Evolutionary conservation across 2,888 invertebrate genomes (phyloP), one percentile per base, ranked within the genome.

Genomic region (Conchocele bisecta): DNA sequence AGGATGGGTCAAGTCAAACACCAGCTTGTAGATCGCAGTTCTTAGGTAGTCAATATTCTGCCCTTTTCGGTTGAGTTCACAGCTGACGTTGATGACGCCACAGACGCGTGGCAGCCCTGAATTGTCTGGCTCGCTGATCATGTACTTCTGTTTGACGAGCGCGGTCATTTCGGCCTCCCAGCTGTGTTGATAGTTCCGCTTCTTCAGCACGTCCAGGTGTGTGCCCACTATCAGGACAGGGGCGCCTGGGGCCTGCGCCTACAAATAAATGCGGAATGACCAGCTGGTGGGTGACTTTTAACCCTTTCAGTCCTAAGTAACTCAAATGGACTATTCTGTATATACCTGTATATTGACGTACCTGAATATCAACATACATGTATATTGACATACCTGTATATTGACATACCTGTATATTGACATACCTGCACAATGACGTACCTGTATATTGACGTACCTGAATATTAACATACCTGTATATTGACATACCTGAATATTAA

Each of bases 191-290:
- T 89, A 93, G 15, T 91, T 91, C 1, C 93, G 91, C 72, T 93
- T 93, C 83, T 94, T 93, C 33, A 92, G 83, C 57, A 89, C 87
- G 91, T 99, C 99, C 85, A 96, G 96, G 92, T 99, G 98, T 0
- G 99, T 99, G 0, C 98, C 99, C 11, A 99, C 96, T 88, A 99
- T 97, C 50, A 99, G 94, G 3, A 98, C 98, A 0, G 98, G 97
- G 0, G 98, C 96, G 88, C 98, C 98, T 0, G 98, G 98, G 0
- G 98, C 98, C 83, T 98, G 93, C 0, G 97, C 96, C 93, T 96
- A 35, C 4, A 51, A 20, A 17, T n/a, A n/a, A n/a, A n/a, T n/a
- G n/a, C n/a, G n/a, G n/a, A n/a, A n/a, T n/a, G n/a, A n/a, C n/a
- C n/a, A n/a, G n/a, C n/a, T n/a, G n/a, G n/a, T n/a, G n/a, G n/a